These are phyloP conservation scores for Metallyticus violacea DNA, from an alignment of 2,888 invertebrate genomes.

Conservation along the genomic window DNA sequence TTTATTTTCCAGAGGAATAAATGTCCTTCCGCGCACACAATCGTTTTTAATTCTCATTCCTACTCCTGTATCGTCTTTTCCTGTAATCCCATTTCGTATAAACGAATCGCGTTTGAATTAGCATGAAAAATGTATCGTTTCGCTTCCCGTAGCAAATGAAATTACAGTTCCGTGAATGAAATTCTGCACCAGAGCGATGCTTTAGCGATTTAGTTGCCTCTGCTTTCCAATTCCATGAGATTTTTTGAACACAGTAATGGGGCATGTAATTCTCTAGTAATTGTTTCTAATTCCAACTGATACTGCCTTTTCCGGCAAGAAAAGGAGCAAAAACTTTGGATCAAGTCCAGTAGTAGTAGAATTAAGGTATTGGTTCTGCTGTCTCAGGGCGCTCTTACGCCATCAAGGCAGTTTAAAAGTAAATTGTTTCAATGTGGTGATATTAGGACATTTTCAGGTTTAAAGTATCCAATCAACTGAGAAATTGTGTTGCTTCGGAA, in stretches of 20 bases:
- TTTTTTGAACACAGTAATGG: not conserved
- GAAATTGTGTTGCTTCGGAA: too few relatives aligned
- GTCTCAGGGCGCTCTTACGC: too few relatives aligned
- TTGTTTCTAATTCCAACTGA: too few relatives aligned
- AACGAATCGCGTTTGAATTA: not conserved
- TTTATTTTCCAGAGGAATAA: not conserved
- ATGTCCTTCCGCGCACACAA: not conserved
- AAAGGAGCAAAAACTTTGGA: too few relatives aligned
- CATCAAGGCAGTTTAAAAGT: too few relatives aligned
- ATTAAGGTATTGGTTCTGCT: too few relatives aligned
- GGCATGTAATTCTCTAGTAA: not conserved
- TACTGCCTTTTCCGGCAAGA: too few relatives aligned
- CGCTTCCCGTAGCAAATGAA: not conserved
- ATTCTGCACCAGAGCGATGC: not conserved
- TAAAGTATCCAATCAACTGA: too few relatives aligned
- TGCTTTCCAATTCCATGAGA: not conserved
- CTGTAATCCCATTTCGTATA: not conserved
- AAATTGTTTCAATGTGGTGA: too few relatives aligned
- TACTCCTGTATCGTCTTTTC: not conserved
- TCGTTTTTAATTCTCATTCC: not conserved
- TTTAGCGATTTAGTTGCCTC: too few relatives aligned
- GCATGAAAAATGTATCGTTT: not conserved
- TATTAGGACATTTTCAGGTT: too few relatives aligned
- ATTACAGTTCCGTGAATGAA: not conserved
- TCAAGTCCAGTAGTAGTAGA: too few relatives aligned